Conservation (phyloP, 2,888 invertebrate genomes). For the Amiota communis region DNA sequence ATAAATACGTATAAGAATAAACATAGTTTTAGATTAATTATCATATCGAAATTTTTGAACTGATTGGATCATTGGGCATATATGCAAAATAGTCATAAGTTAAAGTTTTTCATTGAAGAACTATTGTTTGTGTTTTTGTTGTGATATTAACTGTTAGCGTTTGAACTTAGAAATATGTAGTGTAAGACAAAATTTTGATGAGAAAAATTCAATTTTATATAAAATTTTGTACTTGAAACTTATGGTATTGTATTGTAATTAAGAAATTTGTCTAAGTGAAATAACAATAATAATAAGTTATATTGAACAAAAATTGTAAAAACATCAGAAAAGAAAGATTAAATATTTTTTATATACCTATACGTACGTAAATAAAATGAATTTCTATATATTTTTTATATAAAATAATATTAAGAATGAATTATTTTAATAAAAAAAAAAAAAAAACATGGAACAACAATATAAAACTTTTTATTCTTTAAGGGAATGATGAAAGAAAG, state of each 20-base stretch:
- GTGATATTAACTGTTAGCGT: constrained; percentile 23
- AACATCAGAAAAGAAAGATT: background rate
- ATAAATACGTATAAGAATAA: background rate
- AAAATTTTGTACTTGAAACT: constrained; percentile 8
- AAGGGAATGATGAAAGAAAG: no score
- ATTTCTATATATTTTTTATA: constrained; percentile 6
- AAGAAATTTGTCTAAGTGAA: background rate
- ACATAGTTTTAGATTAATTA: background rate
- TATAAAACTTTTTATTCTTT: no score
- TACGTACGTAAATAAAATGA: background rate
- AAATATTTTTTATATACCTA: constrained; percentile 1
- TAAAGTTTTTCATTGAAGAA: background rate
- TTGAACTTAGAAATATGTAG: background rate
- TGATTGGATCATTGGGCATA: constrained; percentile 1
- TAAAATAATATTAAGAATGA: background rate
- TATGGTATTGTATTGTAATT: background rate
- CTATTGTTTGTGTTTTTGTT: background rate
- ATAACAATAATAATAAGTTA: constrained; percentile 12
- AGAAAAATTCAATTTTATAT: background rate
- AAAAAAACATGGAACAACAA: constrained; percentile 1
- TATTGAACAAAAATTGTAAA: background rate
- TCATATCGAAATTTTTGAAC: background rate
- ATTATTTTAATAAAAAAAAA: background rate
- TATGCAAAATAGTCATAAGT: constrained; percentile 14
- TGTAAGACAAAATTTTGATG: background rate